Conservation (phyloP, 2,113 vertebrate genomes). For the Peromyscus californicus region DNA sequence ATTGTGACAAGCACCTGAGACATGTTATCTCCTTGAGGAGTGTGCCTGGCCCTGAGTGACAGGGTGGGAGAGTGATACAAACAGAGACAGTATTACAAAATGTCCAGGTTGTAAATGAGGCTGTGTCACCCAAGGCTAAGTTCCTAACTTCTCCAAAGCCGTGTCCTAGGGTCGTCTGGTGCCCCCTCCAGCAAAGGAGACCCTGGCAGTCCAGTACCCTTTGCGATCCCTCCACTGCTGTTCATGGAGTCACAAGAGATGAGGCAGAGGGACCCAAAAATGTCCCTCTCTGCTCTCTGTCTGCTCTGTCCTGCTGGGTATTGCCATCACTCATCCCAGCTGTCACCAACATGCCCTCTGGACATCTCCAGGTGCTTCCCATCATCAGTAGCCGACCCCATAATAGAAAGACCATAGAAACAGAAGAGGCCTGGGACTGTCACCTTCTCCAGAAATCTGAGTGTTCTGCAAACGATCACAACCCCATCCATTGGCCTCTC, state of each 20-base stretch:
- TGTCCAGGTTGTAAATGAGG: neutral
- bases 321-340: neutral
- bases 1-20: neutral
- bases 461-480: neutral
- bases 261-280: fast-evolving
- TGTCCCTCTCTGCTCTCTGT: neutral
- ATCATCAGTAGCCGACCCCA: neutral
- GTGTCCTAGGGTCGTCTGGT: neutral
- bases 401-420: neutral
- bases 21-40: neutral
- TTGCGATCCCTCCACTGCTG: neutral
- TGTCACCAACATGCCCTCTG: neutral
- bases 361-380: neutral
- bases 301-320: neutral
- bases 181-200: neutral
- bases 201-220: neutral
- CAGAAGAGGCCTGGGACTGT: neutral
- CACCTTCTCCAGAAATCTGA: neutral
- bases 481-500: neutral
- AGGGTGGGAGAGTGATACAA: neutral
- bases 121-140: neutral
- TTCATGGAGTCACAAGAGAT: neutral
- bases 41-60: neutral
- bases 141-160: neutral
- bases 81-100: neutral